Base-by-base conservation (phyloP, 2,888 invertebrate genomes). In the Acrocera orbiculus region DNA sequence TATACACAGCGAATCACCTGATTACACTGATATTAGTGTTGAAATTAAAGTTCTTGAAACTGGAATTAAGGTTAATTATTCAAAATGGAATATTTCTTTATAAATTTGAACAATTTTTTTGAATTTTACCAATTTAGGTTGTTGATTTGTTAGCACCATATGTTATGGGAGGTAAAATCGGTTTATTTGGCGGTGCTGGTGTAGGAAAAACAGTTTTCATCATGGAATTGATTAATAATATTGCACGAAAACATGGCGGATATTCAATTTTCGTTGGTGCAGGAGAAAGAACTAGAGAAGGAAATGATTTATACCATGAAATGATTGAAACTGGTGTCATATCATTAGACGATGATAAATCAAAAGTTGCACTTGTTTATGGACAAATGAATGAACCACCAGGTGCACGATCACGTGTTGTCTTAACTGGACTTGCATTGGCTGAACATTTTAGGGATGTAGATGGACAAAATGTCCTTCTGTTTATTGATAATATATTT, bases 331-430 rank as follows among this genome's bases (percentile, higher is more conserved):
- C 76, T 41, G 86, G 86, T 52, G 90, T 90, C 47, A 89, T 90
- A 59, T 86, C 86, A 23, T 67, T 90, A 13, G 85, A 77, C 54
- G 86, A 86, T 56, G 79, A 85, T 60, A 76, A 76, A 26, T 90
- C 90, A 5, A 92, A 92, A 40, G 41, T 41, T 14, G 80, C 89
- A 1, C 73, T 90, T 34, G 89, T 90, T 43, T 92, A 90, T 51
- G 90, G 90, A 36, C 90, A 90, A 64, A 90, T 90, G 90, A 90
- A 92, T 57, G 90, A 92, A 62, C 90, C 92, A 35, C 92, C 92
- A 40, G 90, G 90, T 48, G 89, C 90, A 36, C 78, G 90, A 60
- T 87, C 89, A 48, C 79, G 90, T 61, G 90, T 92, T 36, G 89
- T 87, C 39, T 65, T 92, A 44, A 87, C 89, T 48, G 90, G 90